These are phyloP conservation scores for Megaceryle maxima DNA, from an alignment of 2,113 vertebrate genomes.

Conservation along the genomic window DNA sequence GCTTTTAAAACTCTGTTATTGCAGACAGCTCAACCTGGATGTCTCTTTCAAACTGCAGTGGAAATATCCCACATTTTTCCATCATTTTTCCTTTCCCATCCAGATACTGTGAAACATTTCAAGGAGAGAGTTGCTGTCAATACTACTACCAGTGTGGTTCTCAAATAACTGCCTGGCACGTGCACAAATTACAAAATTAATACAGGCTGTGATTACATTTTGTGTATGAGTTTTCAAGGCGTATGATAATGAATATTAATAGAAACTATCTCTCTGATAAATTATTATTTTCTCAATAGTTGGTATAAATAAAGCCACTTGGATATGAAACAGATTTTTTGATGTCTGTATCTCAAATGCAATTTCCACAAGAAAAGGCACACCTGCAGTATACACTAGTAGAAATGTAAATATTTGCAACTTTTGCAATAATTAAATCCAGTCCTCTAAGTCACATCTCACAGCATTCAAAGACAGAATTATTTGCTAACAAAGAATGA, in stretches of 20 bases:
- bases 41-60: background rate
- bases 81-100: background rate
- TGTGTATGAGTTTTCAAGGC: background rate
- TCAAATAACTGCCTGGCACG: background rate
- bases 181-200: conserved; percentile 9
- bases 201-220: background rate
- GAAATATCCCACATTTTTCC: background rate
- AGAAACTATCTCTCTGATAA: background rate
- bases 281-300: conserved; percentile 35
- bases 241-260: conserved; percentile 52
- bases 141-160: background rate
- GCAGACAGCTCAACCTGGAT: background rate
- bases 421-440: conserved; percentile 10
- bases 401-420: conserved; percentile 48
- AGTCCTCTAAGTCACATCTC: background rate
- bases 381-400: background rate
- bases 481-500: background rate
- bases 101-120: background rate
- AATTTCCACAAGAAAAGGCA: conserved; percentile 35
- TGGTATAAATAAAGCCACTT: conserved; percentile 31
- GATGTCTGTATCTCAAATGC: background rate
- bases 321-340: conserved; percentile 34
- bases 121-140: background rate
- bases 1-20: background rate
- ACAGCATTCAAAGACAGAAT: background rate